Base-by-base conservation (phyloP, 1,140 invertebrate genomes). In the Archegozetes longisetosus region DNA sequence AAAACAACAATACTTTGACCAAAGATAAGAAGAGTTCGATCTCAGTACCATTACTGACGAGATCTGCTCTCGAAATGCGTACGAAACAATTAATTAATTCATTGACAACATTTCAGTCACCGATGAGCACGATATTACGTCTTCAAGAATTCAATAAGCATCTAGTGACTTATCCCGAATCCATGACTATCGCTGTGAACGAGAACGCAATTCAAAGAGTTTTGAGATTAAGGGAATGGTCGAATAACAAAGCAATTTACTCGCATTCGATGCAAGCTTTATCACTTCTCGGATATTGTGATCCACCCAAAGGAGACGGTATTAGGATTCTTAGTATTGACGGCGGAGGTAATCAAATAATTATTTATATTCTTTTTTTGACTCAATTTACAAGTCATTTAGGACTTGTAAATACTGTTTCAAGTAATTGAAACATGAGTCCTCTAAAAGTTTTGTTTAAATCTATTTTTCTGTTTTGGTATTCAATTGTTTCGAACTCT, bases 301-400 rank as follows among this genome's bases (percentile, higher is more conserved):
- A 81, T 60, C 82, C 85, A 28, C 73, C 84, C 3, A 79, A 77
- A 62, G 80, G 80, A 3, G 73, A 75, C 58, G 89, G 90, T 3
- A 83, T 92, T 26, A 76, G 84, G 70, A 82, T 94, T 54, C 73
- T 95, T 14, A 79, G 84, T 0, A 85, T 94, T 64, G 90, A 95
- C 76, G 90, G 90, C 6, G 90, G 90, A 29, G 90, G 90, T 54
- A 84, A 86, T n/a, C n/a, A n/a, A n/a, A n/a, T n/a, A n/a, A n/a
- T n/a, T n/a, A n/a, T 55, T 74, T 77, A 78, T 78, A 72, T 67
- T 46, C 48, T 23, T 54, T 46, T 2, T 47, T 22, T 23, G 13
- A 40, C 26, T 28, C 6, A 2, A 17, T 13, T 2, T 1, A 46
- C 9, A n/a, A n/a, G n/a, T n/a, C n/a, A n/a, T n/a, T n/a, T n/a